These are phyloP conservation scores for Actenoides lindsayi DNA, from an alignment of 2,113 vertebrate species.

Conservation along the genomic window DNA sequence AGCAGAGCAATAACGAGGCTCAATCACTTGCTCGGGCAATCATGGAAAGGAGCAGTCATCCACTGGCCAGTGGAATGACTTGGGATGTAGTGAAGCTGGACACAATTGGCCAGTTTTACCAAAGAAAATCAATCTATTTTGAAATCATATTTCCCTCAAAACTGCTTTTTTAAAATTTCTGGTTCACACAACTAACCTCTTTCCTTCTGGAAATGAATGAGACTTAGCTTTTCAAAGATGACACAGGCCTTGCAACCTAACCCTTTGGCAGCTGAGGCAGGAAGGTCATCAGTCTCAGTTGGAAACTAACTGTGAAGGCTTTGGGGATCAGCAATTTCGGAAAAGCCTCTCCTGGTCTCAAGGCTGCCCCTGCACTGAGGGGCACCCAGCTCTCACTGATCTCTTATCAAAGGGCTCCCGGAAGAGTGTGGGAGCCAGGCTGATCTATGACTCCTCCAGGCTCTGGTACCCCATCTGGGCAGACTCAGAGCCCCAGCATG, in stretches of 20 bases:
- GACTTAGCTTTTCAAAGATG: background rate
- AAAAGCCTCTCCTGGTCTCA: background rate
- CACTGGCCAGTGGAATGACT: background rate
- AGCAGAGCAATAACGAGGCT: rapidly evolving
- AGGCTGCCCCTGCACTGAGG: background rate
- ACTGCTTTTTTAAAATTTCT: background rate
- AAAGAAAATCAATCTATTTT: background rate
- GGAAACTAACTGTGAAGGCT: background rate
- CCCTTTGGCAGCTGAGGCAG: background rate
- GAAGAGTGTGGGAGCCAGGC: background rate
- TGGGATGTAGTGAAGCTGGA: background rate
- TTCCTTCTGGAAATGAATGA: background rate
- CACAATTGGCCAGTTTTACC: background rate
- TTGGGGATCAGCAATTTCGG: background rate
- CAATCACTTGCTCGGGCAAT: too few species aligned
- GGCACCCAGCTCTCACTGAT: rapidly evolving
- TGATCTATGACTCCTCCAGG: background rate
- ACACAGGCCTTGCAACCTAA: background rate
- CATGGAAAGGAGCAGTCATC: background rate
- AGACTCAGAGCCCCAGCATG: background rate
- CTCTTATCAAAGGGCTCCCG: background rate
- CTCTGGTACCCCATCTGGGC: background rate
- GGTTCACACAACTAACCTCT: background rate
- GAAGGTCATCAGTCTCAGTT: background rate
- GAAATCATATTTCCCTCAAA: background rate